Conservation (phyloP, 2,113 vertebrate genomes). For the Willisornis vidua region DNA sequence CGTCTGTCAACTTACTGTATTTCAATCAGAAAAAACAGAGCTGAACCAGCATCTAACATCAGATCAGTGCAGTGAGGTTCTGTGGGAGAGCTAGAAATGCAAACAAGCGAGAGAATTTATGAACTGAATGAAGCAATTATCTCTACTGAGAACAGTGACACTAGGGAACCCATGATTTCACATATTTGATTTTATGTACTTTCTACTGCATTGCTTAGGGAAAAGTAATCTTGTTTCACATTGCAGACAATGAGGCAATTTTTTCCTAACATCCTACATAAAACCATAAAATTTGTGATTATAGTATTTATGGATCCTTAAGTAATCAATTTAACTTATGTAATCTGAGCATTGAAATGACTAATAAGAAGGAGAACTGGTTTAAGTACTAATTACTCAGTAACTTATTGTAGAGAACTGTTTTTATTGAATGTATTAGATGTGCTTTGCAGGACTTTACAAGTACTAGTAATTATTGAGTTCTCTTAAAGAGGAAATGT, state of each 20-base stretch:
- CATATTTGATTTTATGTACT: slow-evolving; percentile 47
- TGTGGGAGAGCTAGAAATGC: slow-evolving; percentile 1
- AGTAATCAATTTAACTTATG: slow-evolving; percentile 40
- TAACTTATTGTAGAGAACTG: not conserved
- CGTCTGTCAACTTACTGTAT: not conserved
- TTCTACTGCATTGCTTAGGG: slow-evolving; percentile 10
- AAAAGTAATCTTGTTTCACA: slow-evolving; percentile 35
- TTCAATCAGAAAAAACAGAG: slow-evolving; percentile 3
- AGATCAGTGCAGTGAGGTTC: not conserved
- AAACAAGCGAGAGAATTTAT: slow-evolving; percentile 60
- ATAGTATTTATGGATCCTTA: slow-evolving; percentile 39
- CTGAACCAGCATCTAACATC: not conserved
- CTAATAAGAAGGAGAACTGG: not conserved
- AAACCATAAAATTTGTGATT: slow-evolving; percentile 17
- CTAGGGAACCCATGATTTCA: slow-evolving; percentile 34
- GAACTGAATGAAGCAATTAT: slow-evolving; percentile 50
- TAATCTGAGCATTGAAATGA: not conserved
- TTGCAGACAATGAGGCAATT: slow-evolving; percentile 16
- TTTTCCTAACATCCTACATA: slow-evolving; percentile 25
- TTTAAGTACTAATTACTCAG: slow-evolving; percentile 36
- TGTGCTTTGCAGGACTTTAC: not conserved
- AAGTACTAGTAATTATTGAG: not conserved
- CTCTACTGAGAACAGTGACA: slow-evolving; percentile 17
- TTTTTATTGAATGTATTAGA: not conserved
- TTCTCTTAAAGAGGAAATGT: not conserved